A percentile compares a stretch with the other conserved stretches of the same genome.
These are phyloP conservation scores for Diacarnus erythraeanus DNA, from an alignment of 37 sponge, comb jelly and placozoan species.

Conservation along the genomic window DNA sequence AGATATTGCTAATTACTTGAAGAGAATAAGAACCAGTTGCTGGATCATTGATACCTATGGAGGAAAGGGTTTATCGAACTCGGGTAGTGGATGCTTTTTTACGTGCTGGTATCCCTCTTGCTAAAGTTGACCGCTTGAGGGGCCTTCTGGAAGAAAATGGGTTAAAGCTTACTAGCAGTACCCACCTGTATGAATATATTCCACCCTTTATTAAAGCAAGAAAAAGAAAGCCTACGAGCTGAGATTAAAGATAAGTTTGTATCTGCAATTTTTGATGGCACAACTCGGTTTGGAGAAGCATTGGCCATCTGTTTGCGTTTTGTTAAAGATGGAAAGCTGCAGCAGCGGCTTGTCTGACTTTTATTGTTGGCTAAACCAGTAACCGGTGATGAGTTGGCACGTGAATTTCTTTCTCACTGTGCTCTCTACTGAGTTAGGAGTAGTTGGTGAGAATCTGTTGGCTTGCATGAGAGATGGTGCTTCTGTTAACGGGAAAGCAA, in stretches of 20 bases:
- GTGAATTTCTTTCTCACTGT: background rate
- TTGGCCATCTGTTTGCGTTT: conserved; percentile 35
- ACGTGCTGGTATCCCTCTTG: conserved; percentile 15
- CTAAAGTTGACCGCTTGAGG: conserved; percentile 18
- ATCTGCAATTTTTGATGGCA: conserved; percentile 67
- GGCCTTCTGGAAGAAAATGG: conserved; percentile 29
- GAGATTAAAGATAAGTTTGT: conserved; percentile 29
- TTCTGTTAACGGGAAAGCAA: background rate
- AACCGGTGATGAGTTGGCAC: background rate
- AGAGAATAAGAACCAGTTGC: background rate
- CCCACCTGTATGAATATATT: conserved; percentile 1
- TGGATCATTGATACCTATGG: background rate
- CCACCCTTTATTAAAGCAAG: conserved; percentile 16
- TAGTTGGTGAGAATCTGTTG: background rate
- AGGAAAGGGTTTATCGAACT: conserved; percentile 3
- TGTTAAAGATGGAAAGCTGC: conserved; percentile 23
- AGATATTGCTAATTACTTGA: background rate
- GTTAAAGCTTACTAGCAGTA: background rate
- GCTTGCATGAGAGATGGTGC: conserved; percentile 6
- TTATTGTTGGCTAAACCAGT: conserved; percentile 13
- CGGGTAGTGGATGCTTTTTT: conserved; percentile 23
- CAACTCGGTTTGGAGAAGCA: conserved; percentile 43
- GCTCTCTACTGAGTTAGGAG: background rate
- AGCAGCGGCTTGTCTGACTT: conserved; percentile 28
- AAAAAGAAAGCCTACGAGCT: conserved; percentile 10